Evolutionary conservation across 2,113 vertebrate genomes (phyloP).

Genomic region (Mungos mungo): DNA sequence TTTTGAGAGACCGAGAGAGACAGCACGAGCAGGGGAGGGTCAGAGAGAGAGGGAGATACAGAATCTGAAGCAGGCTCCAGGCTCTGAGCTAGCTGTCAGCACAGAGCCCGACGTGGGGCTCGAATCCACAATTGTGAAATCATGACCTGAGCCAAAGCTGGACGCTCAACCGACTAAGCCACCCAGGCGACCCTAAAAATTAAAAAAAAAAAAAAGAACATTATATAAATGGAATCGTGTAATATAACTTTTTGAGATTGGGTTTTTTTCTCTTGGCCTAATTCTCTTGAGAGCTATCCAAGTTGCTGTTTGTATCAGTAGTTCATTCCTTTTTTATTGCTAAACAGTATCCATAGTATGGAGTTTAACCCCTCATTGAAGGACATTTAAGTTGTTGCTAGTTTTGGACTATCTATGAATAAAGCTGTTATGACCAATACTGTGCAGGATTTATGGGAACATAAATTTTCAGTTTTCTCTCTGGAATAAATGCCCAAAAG

Average conservation of each 20-base stretch:
- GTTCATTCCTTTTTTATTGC: neutral
- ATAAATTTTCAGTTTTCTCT: neutral
- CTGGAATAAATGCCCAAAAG: neutral
- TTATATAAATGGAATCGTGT: neutral
- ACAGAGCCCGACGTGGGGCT: too few relatives aligned
- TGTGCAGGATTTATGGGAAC: neutral
- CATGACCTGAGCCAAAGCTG: too few relatives aligned
- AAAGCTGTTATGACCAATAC: neutral
- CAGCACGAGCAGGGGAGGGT: too few relatives aligned
- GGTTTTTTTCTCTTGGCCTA: neutral
- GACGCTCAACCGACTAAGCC: too few relatives aligned
- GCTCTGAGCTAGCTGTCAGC: too few relatives aligned
- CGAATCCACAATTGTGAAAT: too few relatives aligned
- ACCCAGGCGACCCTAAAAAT: too few relatives aligned
- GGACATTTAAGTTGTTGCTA: neutral
- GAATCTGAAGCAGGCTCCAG: too few relatives aligned
- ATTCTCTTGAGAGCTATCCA: neutral
- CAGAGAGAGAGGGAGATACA: too few relatives aligned
- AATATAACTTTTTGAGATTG: neutral
- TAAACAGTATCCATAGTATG: neutral
- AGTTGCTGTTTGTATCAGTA: neutral
- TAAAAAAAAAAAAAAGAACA: neutral
- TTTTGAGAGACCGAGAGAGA: too few relatives aligned
- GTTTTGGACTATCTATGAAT: neutral
- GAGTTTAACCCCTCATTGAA: neutral